phyloP scores from a whole-genome alignment of 2,113 vertebrate species.

The Thymallus thymallus region DNA sequence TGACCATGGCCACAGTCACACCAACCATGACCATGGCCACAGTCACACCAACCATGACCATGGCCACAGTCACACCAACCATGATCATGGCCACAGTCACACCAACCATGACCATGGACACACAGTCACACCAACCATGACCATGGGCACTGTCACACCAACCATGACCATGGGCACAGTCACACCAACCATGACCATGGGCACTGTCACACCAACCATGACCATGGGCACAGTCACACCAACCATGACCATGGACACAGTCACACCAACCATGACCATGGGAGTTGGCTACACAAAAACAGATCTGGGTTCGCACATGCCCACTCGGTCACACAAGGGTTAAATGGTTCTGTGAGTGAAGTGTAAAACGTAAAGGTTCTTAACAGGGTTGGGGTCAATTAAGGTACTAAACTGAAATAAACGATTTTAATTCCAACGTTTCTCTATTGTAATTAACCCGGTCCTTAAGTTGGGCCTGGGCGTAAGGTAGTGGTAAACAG shows the following conservation, averaged over 20 bases:
- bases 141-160: too few species aligned
- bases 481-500: constrained; percentile 17
- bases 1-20: not conserved
- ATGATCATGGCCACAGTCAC: not conserved
- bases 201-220: too few species aligned
- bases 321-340: not conserved
- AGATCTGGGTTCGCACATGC: not conserved
- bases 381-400: not conserved
- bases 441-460: too few species aligned
- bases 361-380: not conserved
- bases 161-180: not conserved
- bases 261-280: not conserved
- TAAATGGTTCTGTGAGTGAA: not conserved
- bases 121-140: not conserved
- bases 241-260: not conserved
- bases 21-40: not conserved
- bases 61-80: too few species aligned
- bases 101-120: not conserved
- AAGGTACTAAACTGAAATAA: not conserved
- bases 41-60: not conserved
- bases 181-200: not conserved
- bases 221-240: too few species aligned
- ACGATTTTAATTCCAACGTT: too few species aligned
- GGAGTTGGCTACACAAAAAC: not conserved
- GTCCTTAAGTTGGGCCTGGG: not conserved